Conservation (phyloP, 2,888 invertebrate species). For the Dascillus cervinus region DNA sequence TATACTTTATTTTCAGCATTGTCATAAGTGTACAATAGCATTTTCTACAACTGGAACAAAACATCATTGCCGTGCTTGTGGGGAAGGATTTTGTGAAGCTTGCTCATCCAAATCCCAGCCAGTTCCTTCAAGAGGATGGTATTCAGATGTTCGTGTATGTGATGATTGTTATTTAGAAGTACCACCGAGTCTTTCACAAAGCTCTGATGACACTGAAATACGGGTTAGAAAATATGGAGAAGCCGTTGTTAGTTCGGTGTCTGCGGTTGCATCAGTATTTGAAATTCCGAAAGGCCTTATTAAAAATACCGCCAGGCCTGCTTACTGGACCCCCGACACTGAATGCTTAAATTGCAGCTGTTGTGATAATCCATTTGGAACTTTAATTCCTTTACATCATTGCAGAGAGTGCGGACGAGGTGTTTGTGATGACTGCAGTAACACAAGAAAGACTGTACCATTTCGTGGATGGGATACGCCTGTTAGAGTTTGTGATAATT, state of each 20-base stretch:
- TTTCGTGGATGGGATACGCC: slow-evolving; percentile 63
- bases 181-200: slow-evolving; percentile 32
- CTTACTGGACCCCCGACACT: slow-evolving; percentile 74
- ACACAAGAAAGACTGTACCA: slow-evolving; percentile 58
- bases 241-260: slow-evolving; percentile 62
- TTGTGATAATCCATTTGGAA: slow-evolving; percentile 55
- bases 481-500: slow-evolving; percentile 68
- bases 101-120: slow-evolving; percentile 61
- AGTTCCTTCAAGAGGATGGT: slow-evolving; percentile 68
- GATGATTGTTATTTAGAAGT: slow-evolving; percentile 51
- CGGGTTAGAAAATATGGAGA: slow-evolving; percentile 60
- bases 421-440: slow-evolving; percentile 55
- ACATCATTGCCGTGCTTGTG: slow-evolving; percentile 72
- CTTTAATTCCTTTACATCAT: slow-evolving; percentile 52
- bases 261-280: slow-evolving; percentile 61
- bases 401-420: slow-evolving; percentile 66
- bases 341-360: slow-evolving; percentile 59
- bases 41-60: slow-evolving; percentile 53
- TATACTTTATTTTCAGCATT: slow-evolving; percentile 49
- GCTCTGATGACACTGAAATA: slow-evolving; percentile 39
- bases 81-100: slow-evolving; percentile 68
- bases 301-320: slow-evolving; percentile 66
- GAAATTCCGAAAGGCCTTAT: slow-evolving; percentile 70
- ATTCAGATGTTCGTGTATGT: slow-evolving; percentile 64
- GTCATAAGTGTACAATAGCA: slow-evolving; percentile 54